These are phyloP conservation scores for Dynastes maya DNA, from an alignment of 2,888 invertebrate genomes.

Conservation along the genomic window DNA sequence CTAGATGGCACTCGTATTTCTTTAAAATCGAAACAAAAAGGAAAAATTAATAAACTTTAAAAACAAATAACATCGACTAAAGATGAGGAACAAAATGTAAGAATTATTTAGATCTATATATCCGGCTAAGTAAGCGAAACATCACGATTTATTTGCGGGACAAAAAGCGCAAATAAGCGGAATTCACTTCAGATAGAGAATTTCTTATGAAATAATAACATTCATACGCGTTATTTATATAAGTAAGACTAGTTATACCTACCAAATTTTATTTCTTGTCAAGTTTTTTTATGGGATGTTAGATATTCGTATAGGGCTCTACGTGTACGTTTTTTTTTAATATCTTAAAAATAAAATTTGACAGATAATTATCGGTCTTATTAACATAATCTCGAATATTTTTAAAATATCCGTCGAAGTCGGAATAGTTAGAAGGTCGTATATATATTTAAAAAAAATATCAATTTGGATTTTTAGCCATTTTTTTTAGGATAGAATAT, in stretches of 20 bases:
- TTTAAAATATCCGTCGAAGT: conserved; percentile 64
- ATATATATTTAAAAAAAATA: background rate
- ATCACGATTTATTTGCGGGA: conserved; percentile 53
- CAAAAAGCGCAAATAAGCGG: conserved; percentile 53
- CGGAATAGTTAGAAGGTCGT: conserved; percentile 42
- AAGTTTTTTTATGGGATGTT: conserved; percentile 46
- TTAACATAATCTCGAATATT: conserved; percentile 61
- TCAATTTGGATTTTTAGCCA: conserved; percentile 30
- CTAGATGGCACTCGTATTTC: conserved; percentile 68
- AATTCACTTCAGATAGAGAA: conserved; percentile 47
- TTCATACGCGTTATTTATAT: conserved; percentile 39
- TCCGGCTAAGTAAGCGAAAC: conserved; percentile 44
- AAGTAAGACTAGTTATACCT: conserved; percentile 59
- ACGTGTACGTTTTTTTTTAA: conserved; percentile 62
- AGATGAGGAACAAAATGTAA: background rate
- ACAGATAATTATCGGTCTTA: conserved; percentile 52
- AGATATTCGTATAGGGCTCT: conserved; percentile 60
- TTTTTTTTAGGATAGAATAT: conserved; percentile 29
- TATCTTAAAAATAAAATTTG: conserved; percentile 55
- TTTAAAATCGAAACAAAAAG: conserved; percentile 53
- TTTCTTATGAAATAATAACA: conserved; percentile 22
- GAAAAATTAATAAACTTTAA: conserved; percentile 57
- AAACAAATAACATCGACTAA: conserved; percentile 43
- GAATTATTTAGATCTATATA: conserved; percentile 13
- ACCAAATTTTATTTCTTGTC: conserved; percentile 60